These are phyloP conservation scores for Luidia sarsii DNA, from an alignment of 53 echinoderm and acorn worm species.

Conservation along the genomic window DNA sequence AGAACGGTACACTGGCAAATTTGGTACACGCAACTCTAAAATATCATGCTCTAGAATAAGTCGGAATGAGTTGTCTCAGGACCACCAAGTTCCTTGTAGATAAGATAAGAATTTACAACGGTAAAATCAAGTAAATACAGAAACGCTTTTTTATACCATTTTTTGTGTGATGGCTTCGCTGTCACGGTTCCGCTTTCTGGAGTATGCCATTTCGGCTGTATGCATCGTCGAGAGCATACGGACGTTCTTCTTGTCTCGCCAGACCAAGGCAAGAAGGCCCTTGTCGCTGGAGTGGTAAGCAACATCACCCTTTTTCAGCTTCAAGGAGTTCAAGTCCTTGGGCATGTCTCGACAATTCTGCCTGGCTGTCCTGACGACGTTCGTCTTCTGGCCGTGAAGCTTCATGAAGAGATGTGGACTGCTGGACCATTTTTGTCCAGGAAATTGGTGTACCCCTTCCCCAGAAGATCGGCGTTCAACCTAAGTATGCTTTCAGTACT, in stretches of 20 bases:
- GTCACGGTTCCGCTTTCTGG: background rate
- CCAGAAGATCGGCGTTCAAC: background rate
- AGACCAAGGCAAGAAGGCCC: slow-evolving; percentile 2
- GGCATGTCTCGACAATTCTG: background rate
- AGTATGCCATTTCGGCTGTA: background rate
- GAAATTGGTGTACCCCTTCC: background rate
- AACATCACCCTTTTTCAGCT: background rate
- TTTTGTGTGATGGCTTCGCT: background rate
- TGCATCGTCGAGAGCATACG: background rate
- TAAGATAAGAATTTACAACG: background rate
- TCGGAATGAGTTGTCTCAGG: background rate
- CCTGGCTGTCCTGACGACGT: background rate
- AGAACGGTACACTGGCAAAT: background rate
- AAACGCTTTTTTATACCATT: slow-evolving; percentile 7
- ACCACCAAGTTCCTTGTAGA: background rate
- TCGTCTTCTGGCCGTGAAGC: background rate
- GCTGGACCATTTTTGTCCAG: slow-evolving; percentile 6
- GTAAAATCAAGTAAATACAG: background rate
- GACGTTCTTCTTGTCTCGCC: slow-evolving; percentile 2
- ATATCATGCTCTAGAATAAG: background rate
- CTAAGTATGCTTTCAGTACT: background rate
- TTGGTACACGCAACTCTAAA: background rate
- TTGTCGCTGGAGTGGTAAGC: background rate
- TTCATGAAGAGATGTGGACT: background rate
- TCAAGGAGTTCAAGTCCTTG: background rate